Evolutionary conservation across 2,888 invertebrate genomes (phyloP).

Genomic region (Parnassius mnemosyne): DNA sequence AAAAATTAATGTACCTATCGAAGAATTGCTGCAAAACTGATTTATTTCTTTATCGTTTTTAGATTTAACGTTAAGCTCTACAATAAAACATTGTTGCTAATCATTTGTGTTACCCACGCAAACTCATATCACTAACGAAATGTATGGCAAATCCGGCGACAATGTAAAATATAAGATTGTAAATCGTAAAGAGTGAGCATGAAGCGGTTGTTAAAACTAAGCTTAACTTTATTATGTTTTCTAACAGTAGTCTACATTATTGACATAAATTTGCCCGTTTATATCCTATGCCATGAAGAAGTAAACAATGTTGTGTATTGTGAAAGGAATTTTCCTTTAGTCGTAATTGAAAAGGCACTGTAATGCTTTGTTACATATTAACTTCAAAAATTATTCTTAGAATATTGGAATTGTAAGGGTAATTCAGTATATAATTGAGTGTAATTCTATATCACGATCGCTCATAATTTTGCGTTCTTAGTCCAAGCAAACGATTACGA

Average conservation of each 20-base stretch:
- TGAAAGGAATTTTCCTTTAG: no score
- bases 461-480: no score
- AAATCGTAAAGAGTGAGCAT: slow-evolving; percentile 23
- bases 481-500: no score
- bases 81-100: slow-evolving; percentile 9
- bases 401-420: no score
- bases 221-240: slow-evolving; percentile 31
- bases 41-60: background rate
- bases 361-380: no score
- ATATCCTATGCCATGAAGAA: background rate
- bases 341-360: no score
- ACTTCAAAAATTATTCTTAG: no score
- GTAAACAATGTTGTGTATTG: slow-evolving; percentile 3
- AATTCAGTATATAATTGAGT: no score
- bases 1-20: background rate
- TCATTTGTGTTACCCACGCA: slow-evolving; percentile 13
- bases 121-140: slow-evolving; percentile 17
- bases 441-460: no score
- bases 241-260: slow-evolving; percentile 23
- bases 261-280: background rate
- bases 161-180: slow-evolving; percentile 24
- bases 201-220: slow-evolving; percentile 28
- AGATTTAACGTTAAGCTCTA: background rate
- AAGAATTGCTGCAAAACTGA: background rate
- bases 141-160: slow-evolving; percentile 19